Evolutionary conservation across 2,888 invertebrate species (phyloP).

Genomic region (Drosophila falleni): DNA sequence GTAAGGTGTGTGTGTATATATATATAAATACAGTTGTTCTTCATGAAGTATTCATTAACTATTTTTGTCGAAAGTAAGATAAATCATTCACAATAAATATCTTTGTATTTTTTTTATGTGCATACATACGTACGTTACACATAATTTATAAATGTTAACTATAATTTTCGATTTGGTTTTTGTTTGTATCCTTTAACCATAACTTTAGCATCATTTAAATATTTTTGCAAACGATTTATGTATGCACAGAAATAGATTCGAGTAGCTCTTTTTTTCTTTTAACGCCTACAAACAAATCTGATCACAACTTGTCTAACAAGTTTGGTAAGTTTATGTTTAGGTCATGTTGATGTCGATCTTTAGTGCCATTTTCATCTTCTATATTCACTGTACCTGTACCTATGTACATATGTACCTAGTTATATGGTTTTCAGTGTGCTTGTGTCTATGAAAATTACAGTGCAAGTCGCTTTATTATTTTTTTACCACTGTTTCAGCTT

Average conservation of each 20-base stretch:
- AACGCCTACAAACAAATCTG: constrained; percentile 61
- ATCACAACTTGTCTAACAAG: constrained; percentile 69
- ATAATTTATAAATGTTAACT: too few species aligned
- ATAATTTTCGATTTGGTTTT: not conserved
- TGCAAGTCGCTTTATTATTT: not conserved
- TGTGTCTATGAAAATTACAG: not conserved
- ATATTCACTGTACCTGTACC: not conserved
- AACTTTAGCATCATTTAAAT: not conserved
- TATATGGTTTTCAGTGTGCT: not conserved
- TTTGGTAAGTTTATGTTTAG: constrained; percentile 64
- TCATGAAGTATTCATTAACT: constrained; percentile 49
- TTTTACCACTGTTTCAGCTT: too few species aligned
- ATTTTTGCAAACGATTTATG: constrained; percentile 3
- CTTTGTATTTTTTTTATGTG: not conserved
- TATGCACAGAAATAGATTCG: constrained; percentile 16
- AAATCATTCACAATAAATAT: constrained; percentile 16
- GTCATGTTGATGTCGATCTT: constrained; percentile 24
- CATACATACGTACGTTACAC: not conserved
- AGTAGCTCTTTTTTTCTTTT: constrained; percentile 22
- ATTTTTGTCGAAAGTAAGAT: constrained; percentile 24
- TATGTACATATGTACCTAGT: not conserved
- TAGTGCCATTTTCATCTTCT: constrained; percentile 35
- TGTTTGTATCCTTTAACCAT: not conserved
- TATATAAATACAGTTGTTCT: constrained; percentile 13
- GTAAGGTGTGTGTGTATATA: not conserved